A percentile compares a stretch with the other conserved stretches of the same genome.
Conservation (phyloP, 2,888 invertebrate species). For the Gnatocerus cornutus region DNA sequence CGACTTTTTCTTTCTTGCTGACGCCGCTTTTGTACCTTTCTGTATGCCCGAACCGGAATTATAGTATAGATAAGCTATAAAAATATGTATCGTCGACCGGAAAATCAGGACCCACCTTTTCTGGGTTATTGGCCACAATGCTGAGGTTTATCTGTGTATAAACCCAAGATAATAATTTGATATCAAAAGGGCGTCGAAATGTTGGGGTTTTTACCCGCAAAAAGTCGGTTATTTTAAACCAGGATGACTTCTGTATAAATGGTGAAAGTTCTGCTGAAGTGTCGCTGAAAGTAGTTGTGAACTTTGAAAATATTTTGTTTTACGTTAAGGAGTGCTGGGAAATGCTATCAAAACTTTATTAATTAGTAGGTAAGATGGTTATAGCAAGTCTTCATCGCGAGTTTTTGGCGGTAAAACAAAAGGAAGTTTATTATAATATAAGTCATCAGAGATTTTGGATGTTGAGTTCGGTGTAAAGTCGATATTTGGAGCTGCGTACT, state of each 20-base stretch:
- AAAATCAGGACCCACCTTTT: not conserved
- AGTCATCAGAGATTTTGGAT: too few relatives aligned
- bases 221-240: not conserved
- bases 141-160: constrained; percentile 1
- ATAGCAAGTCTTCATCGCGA: not conserved
- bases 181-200: not conserved
- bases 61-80: constrained; percentile 1
- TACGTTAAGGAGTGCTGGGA: not conserved
- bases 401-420: not conserved
- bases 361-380: not conserved
- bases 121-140: not conserved
- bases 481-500: too few relatives aligned
- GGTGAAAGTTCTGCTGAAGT: not conserved
- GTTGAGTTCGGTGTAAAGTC: too few relatives aligned
- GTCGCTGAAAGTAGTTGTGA: not conserved
- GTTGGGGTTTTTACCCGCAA: too few relatives aligned
- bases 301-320: constrained; percentile 8
- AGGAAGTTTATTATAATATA: not conserved
- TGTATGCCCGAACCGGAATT: not conserved
- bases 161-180: constrained; percentile 11
- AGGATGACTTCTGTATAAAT: not conserved
- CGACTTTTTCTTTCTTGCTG: constrained; percentile 13
- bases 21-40: not conserved
- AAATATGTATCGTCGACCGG: constrained; percentile 1
- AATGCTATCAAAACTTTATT: constrained; percentile 10